Conservation (phyloP, 2,888 invertebrate species). For the Lithodes maja region DNA sequence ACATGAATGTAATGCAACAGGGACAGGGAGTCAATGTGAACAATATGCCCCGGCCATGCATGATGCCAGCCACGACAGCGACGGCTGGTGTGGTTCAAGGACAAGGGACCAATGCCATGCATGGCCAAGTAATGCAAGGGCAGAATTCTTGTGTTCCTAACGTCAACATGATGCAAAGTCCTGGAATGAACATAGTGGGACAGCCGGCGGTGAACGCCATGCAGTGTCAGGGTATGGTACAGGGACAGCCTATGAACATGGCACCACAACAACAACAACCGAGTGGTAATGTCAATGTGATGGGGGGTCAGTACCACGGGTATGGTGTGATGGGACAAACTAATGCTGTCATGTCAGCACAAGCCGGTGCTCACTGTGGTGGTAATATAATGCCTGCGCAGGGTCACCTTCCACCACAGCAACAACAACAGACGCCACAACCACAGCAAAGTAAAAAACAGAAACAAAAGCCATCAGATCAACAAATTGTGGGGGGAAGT, state of each 20-base stretch:
- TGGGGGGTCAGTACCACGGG: constrained; percentile 49
- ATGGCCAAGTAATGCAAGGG: constrained; percentile 60
- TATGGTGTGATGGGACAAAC: constrained; percentile 47
- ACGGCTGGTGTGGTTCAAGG: constrained; percentile 52
- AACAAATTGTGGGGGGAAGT: constrained; percentile 40
- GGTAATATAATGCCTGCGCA: constrained; percentile 26
- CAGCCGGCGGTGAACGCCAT: constrained; percentile 38
- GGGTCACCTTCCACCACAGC: constrained; percentile 24
- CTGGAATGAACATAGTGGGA: constrained; percentile 41
- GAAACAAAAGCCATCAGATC: not conserved
- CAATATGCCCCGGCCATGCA: constrained; percentile 40
- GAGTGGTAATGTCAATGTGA: not conserved
- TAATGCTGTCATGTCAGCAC: constrained; percentile 48
- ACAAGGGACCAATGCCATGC: constrained; percentile 51
- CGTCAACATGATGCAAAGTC: constrained; percentile 48
- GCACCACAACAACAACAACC: constrained; percentile 32
- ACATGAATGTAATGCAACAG: constrained; percentile 54
- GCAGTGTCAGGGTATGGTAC: constrained; percentile 53
- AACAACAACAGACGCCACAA: constrained; percentile 24
- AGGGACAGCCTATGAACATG: constrained; percentile 58
- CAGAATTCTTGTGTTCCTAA: constrained; percentile 47
- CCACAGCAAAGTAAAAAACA: constrained; percentile 12
- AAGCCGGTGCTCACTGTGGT: constrained; percentile 37
- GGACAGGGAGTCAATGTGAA: constrained; percentile 46
- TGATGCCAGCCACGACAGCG: constrained; percentile 48